Base-by-base conservation (phyloP, 1,140 invertebrate genomes). In the Drosophila sechellia region DNA sequence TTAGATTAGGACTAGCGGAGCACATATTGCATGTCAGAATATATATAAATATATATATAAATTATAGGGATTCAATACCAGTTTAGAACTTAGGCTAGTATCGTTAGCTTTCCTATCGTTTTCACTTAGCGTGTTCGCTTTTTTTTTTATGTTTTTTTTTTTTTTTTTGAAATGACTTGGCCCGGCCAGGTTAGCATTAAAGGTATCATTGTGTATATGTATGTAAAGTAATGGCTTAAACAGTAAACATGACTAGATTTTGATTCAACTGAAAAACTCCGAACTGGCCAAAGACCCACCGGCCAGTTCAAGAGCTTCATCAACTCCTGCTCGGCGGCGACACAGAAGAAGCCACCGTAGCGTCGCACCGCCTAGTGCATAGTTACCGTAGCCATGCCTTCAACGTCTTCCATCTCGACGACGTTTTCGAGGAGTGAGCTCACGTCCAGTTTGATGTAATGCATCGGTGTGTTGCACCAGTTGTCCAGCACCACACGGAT, bases 381-480 rank as follows among this genome's bases (percentile, higher is more conserved):
- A 91, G 81, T 92, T 92, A 91, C 89, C 91, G 77, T 91, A 49
- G 81, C 86, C 91, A 90, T 91, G 42, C 93, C 91, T 72, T 92
- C 90, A 15, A 93, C 93, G 81, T 94, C 94, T 80, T 95, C 95
- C 94, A 95, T 95, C 78, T 94, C 94, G 10, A 94, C 93, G 1
- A 95, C 95, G 78, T 95, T 96, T 92, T 98, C 97, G 11, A 98
- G 93, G 49, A 98, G 92, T 5, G 95, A 95, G 15, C 96, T 95
- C 8, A 97, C 94, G 92, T 98, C 97, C 58, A 98, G 90, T 64
- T 94, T 93, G 17, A 94, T 94, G 85, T 95, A 94, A 70, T 94
- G 89, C 34, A 93, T 90, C 1, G 98, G 97, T 0, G 97, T 97
- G 8, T 93, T 93, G 86, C 97, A 96, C 95, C 97, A 98, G 42